A percentile compares a stretch with the other conserved stretches of the same genome.
phyloP scores from a whole-genome alignment of 2,888 invertebrate species.

The Pteria penguin region DNA sequence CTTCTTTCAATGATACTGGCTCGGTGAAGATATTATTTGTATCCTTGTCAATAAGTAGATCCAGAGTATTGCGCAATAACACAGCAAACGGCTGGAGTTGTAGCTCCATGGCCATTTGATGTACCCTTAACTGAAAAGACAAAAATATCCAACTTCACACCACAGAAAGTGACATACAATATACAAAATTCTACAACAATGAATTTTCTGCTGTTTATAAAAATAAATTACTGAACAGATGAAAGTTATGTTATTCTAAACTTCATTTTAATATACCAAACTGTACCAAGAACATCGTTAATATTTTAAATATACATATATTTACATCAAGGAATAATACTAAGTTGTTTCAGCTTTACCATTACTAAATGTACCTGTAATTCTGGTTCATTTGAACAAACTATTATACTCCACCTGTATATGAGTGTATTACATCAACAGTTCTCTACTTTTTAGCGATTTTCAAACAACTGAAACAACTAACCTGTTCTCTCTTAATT shows the following conservation, averaged over 20 bases:
- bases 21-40: constrained; percentile 93
- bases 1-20: constrained; percentile 89
- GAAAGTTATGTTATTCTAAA: no score
- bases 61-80: constrained; percentile 88
- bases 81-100: constrained; percentile 91
- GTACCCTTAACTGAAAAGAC: constrained; percentile 82
- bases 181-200: background rate
- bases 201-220: background rate
- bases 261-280: no score
- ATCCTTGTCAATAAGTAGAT: constrained; percentile 89
- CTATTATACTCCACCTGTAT: no score
- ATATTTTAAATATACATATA: no score
- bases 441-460: no score
- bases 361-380: no score
- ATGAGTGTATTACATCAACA: no score
- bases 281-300: no score
- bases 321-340: no score
- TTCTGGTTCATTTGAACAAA: no score
- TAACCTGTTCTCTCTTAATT: constrained; percentile 89
- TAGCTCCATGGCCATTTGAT: constrained; percentile 86
- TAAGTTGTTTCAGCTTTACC: no score
- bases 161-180: background rate
- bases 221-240: background rate
- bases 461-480: no score
- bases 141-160: background rate